Base-by-base conservation (phyloP, 2,888 invertebrate genomes). In the Drosophila recens region DNA sequence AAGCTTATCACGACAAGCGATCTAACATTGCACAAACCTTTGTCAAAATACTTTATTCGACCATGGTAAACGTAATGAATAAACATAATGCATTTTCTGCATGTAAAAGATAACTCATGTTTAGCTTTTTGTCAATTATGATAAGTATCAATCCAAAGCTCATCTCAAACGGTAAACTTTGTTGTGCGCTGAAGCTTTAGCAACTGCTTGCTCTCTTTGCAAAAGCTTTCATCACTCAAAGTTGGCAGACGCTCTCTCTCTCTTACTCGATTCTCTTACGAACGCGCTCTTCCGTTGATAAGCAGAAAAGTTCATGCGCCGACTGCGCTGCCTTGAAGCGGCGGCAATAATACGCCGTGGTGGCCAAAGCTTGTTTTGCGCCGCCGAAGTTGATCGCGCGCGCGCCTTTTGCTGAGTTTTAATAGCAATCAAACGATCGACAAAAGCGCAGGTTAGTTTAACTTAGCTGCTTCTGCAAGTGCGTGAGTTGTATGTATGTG, bases 341-440 rank as follows among this genome's bases (percentile, higher is more conserved):
- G 54, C 76, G 64, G 54, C 61, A 76, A 73, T 64, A 65, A 81
- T 82, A 84, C 83, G 83, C 79, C 83, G 34, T 75, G 86, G 68
- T 72, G 72, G 58, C 63, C 61, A 67, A 66, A 58, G 82, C 65
- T 68, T 45, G 38, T 65, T 64, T 40, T 43, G 30, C 57, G 51
- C 45, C 20, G 58, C 67, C 58, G 56, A 69, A 72, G 72, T 66
- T 68, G 81, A 77, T 71, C 70, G 74, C 52, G 64, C 61, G 61
- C 51, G 79, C 67, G 72, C 58, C 73, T 65, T 71, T 75, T 68
- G 46, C 57, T 62, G 67, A 42, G 72, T 67, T 70, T 84, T 73
- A 88, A 82, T 86, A 69, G 79, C 84, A 80, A 84, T 82, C 77
- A 85, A 86, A 80, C 88, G 82, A 86, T 87, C 86, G 85, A 81